These are phyloP conservation scores for Pterois miles DNA, from an alignment of 2,797 vertebrate species.

Conservation along the genomic window DNA sequence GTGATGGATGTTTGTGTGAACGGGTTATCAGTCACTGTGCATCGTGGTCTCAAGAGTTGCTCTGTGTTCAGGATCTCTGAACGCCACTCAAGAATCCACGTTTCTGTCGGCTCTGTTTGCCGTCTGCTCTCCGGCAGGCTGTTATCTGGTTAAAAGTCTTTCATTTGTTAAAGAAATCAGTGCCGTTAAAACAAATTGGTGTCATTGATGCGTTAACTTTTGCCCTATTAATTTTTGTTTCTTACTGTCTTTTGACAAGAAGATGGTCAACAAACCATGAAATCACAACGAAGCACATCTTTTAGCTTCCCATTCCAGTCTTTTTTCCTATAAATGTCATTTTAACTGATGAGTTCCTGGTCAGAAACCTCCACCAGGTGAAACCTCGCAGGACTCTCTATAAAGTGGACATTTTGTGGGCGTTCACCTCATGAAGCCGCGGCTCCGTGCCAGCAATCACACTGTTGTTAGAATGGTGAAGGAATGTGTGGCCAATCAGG, in stretches of 20 bases:
- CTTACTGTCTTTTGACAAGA: no score
- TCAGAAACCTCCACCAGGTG: slow-evolving; percentile 12
- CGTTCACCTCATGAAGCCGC: slow-evolving; percentile 40
- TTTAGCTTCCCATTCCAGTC: no score
- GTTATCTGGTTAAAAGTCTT: background rate
- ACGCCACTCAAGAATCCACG: background rate
- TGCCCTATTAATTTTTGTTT: no score
- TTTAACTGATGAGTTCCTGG: background rate
- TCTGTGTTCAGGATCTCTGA: background rate
- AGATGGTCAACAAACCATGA: no score
- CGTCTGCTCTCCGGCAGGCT: background rate
- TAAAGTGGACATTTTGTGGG: slow-evolving; percentile 4
- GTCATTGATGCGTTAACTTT: no score
- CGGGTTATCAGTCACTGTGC: background rate
- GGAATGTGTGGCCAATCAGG: slow-evolving; percentile 79
- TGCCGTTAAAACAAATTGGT: no score
- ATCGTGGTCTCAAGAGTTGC: background rate
- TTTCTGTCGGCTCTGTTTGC: background rate
- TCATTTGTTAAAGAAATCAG: no score
- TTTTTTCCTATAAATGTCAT: background rate
- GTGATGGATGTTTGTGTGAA: background rate
- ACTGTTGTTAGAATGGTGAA: slow-evolving; percentile 29
- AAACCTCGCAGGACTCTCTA: slow-evolving; percentile 19
- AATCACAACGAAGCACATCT: no score
- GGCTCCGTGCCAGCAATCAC: slow-evolving; percentile 50